phyloP scores from a whole-genome alignment of 2,888 invertebrate species.

The Antheraea yamamai region DNA sequence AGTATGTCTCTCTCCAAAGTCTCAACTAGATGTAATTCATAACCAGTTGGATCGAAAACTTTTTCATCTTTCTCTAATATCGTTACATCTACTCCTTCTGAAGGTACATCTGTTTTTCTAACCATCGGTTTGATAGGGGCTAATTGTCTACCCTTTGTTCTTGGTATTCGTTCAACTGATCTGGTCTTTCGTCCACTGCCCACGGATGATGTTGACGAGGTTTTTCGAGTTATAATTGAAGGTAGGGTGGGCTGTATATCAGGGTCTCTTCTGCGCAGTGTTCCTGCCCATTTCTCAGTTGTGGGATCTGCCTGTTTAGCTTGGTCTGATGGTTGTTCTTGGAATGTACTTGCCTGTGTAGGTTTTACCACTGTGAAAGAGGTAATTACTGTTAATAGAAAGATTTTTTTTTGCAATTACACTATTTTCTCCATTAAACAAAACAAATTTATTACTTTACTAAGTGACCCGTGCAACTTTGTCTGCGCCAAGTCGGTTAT shows the following conservation, averaged over 20 bases:
- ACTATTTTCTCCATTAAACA: neutral
- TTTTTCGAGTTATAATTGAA: conserved; percentile 78
- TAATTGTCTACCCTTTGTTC: conserved; percentile 53
- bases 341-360: conserved; percentile 54
- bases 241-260: conserved; percentile 85
- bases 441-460: neutral
- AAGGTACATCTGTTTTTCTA: conserved; percentile 59
- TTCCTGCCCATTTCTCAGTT: conserved; percentile 87
- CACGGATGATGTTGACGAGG: conserved; percentile 77
- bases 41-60: conserved; percentile 86
- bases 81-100: conserved; percentile 63
- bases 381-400: neutral
- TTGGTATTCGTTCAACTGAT: conserved; percentile 72
- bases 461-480: no score
- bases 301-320: conserved; percentile 67
- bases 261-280: conserved; percentile 84
- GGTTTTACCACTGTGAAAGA: conserved; percentile 66
- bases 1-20: conserved; percentile 92
- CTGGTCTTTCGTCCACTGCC: conserved; percentile 67
- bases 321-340: conserved; percentile 55
- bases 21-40: conserved; percentile 89
- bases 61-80: conserved; percentile 69
- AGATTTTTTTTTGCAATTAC: neutral
- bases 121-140: conserved; percentile 63
- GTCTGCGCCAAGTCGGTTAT: no score